Conservation (phyloP, 2,888 invertebrate species). For the Tuberolachnus salignus region DNA sequence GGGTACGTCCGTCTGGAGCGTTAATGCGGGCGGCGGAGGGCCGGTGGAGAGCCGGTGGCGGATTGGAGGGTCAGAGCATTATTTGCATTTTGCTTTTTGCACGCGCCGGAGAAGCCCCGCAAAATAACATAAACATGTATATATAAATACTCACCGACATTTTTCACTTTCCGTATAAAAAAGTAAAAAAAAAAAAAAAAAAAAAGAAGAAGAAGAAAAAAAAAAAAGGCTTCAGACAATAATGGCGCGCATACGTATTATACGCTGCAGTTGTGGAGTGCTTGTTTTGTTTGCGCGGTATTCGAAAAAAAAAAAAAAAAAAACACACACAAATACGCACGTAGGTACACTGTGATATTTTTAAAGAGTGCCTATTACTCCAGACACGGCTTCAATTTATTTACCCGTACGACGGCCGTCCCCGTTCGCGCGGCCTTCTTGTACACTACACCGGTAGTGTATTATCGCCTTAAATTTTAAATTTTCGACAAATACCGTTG, state of each 20-base stretch:
- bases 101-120: background rate
- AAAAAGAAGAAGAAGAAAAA: background rate
- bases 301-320: too few species aligned
- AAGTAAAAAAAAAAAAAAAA: background rate
- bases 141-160: background rate
- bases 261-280: background rate
- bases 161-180: background rate
- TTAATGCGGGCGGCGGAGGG: too few species aligned
- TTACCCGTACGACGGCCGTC: too few species aligned
- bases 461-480: too few species aligned
- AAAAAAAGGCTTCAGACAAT: constrained; percentile 28
- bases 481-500: too few species aligned
- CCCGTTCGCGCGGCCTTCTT: background rate
- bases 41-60: too few species aligned
- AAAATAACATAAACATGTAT: constrained; percentile 19
- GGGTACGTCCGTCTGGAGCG: too few species aligned
- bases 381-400: too few species aligned
- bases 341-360: background rate
- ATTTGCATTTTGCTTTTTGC: background rate
- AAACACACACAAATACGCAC: background rate
- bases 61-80: background rate
- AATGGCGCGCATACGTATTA: background rate
- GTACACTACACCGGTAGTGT: too few species aligned
- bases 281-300: constrained; percentile 20
- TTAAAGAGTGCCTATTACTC: background rate